A percentile compares a stretch with the other conserved stretches of the same genome.
Conservation (phyloP, 2,113 vertebrate genomes). For the Greenwoodochromis staneri region DNA sequence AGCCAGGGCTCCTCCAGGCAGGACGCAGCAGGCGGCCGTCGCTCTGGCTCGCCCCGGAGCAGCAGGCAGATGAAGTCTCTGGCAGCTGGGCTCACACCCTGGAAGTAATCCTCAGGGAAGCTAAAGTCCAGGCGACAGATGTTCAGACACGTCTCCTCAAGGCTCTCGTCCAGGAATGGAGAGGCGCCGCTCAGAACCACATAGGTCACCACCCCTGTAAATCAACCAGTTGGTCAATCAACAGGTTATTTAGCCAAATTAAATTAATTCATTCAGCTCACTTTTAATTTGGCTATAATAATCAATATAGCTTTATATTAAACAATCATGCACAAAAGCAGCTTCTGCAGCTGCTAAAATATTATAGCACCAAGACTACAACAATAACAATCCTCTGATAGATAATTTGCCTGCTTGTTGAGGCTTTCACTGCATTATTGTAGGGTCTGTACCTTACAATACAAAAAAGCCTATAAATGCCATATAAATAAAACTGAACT, state of each 20-base stretch:
- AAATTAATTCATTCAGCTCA: fast-evolving
- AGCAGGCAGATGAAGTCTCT: constrained; percentile 90
- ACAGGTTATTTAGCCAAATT: neutral
- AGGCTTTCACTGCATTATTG: neutral
- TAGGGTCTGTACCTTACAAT: neutral
- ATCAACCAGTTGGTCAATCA: neutral
- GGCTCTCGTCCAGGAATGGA: constrained; percentile 96
- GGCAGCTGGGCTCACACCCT: constrained; percentile 89
- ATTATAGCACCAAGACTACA: neutral
- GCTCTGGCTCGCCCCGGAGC: constrained; percentile 81
- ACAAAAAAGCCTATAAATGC: fast-evolving
- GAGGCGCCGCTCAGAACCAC: constrained; percentile 95
- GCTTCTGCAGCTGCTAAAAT: neutral
- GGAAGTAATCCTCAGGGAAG: constrained; percentile 97
- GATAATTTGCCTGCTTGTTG: neutral
- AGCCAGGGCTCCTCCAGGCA: constrained; percentile 93
- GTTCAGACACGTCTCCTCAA: constrained; percentile 98
- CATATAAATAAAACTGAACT: neutral
- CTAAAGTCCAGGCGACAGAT: constrained; percentile 99
- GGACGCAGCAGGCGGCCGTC: constrained; percentile 79
- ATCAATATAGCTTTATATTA: neutral
- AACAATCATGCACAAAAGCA: neutral
- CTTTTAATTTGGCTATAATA: neutral
- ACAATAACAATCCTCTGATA: neutral
- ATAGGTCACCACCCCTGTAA: constrained; percentile 85